Conservation (phyloP, 2,888 invertebrate genomes). For the Coenonympha glycerion region DNA sequence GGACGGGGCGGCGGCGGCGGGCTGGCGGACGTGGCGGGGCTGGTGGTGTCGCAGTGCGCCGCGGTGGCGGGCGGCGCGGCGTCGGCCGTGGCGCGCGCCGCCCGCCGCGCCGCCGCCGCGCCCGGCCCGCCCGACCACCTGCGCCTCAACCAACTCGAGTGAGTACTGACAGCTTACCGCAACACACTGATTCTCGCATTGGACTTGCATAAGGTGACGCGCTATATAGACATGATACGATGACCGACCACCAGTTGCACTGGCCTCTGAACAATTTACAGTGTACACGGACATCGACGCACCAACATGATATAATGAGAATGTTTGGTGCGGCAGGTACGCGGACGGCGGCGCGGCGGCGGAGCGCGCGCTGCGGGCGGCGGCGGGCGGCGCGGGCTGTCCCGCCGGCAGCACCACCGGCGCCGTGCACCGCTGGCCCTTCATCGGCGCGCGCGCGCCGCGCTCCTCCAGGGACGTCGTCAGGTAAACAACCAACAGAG, state of each 20-base stretch:
- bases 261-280: too few relatives aligned
- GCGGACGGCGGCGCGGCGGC: slow-evolving; percentile 79
- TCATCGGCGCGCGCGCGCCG: slow-evolving; percentile 87
- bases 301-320: background rate
- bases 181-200: too few relatives aligned
- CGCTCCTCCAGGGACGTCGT: slow-evolving; percentile 92
- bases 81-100: slow-evolving; percentile 82
- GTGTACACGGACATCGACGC: too few relatives aligned
- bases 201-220: too few relatives aligned
- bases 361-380: slow-evolving; percentile 33
- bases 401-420: slow-evolving; percentile 49
- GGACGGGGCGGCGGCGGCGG: slow-evolving; percentile 52
- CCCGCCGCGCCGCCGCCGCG: slow-evolving; percentile 40
- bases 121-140: slow-evolving; percentile 50
- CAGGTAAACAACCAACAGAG: slow-evolving; percentile 37
- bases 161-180: too few relatives aligned
- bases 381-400: slow-evolving; percentile 30
- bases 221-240: too few relatives aligned
- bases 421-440: slow-evolving; percentile 91
- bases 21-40: slow-evolving; percentile 42
- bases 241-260: too few relatives aligned
- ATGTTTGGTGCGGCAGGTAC: slow-evolving; percentile 53
- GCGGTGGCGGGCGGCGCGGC: slow-evolving; percentile 65
- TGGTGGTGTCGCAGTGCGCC: slow-evolving; percentile 52
- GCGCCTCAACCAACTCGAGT: slow-evolving; percentile 81